Percentiles rank a stretch among this genome's conserved stretches.
phyloP scores from a whole-genome alignment of 2,888 invertebrate species.

The Xanthorhoe spadicearia region DNA sequence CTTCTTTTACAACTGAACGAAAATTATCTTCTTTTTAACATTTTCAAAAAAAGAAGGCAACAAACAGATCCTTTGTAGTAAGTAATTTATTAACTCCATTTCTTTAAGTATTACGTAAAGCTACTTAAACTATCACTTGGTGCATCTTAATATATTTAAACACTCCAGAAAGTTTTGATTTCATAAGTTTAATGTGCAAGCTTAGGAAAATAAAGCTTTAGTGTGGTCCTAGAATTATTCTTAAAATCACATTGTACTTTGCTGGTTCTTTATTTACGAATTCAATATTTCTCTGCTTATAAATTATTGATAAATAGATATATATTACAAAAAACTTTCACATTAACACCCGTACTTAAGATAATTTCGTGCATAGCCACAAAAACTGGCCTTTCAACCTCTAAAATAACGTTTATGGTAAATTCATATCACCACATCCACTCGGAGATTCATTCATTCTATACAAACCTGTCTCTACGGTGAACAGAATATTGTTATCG shows the following conservation, averaged over 20 bases:
- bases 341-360: background rate
- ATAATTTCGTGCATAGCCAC: conserved; percentile 4
- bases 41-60: too few species aligned
- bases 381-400: conserved; percentile 5
- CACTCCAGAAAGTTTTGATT: too few species aligned
- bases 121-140: conserved; percentile 2
- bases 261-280: background rate
- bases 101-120: too few species aligned
- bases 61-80: background rate
- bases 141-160: background rate
- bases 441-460: conserved; percentile 51
- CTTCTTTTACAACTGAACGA: too few species aligned
- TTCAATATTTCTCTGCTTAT: background rate
- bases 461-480: conserved; percentile 60
- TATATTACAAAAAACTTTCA: background rate
- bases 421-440: conserved; percentile 37
- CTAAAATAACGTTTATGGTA: background rate
- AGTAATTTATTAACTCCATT: background rate
- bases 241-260: background rate
- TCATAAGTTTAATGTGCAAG: too few species aligned
- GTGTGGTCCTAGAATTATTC: background rate
- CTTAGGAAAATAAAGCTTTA: too few species aligned
- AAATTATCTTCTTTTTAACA: too few species aligned
- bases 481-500: conserved; percentile 68
- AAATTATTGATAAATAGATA: background rate